Evolutionary conservation across 1,140 invertebrate species (phyloP), one percentile per base, ranked within the genome.

Genomic region (Bombus fervidus): DNA sequence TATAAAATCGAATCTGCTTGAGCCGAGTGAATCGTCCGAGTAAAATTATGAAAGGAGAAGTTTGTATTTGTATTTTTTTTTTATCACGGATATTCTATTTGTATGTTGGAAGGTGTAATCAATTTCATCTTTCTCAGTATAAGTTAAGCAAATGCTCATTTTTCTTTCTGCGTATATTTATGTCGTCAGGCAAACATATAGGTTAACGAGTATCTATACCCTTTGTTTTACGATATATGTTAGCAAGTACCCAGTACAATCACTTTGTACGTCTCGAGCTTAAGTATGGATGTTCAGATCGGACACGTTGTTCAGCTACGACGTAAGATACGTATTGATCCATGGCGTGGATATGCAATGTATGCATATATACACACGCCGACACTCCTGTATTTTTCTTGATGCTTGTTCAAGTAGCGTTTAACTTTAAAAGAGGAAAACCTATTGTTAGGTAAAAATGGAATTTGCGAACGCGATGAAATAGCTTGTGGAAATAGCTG

Each of bases 301-400:
- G 53, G 74, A 77, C 74, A 59, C 82, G 74, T 31, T 69, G 62
- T 57, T 83, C 74, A 83, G 34, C 53, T 59, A 66, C 78, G 69
- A 74, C 57, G 57, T 85, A 85, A 85, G 83, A 85, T 85, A 81
- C 41, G 83, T 85, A 85, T 85, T 85, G 83, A 85, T 85, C 83
- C 78, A 74, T 13, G 69, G 12, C 12, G 18, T 73, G 57, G 43
- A 85, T 74, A 80, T 81, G 69, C 78, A 57, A 74, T 34, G 71
- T 85, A 43, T 34, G 28, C 34, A 41, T 64, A 69, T 64, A 69
- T 59, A 47, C 47, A 66, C 28, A 74, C 71, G 57, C 43, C 25
- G 78, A 43, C 71, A 74, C 41, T 81, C 69, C 69, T 73, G 59
- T 85, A 74, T 81, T 85, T 81, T 85, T 85, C 78, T 81, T 74